Base-by-base conservation (phyloP, 2,113 vertebrate species). In the Nibea coibor region DNA sequence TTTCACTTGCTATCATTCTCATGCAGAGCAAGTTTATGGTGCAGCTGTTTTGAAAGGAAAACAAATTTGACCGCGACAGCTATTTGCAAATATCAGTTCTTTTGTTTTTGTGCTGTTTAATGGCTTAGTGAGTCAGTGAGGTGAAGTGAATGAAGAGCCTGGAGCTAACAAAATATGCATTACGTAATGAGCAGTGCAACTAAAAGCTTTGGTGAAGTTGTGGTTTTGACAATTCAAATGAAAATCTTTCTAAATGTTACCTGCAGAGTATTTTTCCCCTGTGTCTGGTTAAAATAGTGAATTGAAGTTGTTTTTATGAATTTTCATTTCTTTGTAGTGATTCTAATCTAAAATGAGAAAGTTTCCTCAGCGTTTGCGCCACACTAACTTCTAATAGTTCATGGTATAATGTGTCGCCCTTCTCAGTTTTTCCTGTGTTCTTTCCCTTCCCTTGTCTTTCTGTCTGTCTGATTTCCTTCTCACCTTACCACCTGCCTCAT, bases 11-110 rank as follows among this genome's bases (percentile, higher is more conserved):
- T 22, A 62, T 78, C 28, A 42, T 61, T 84, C 39, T 74, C 16
- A 22, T 50, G 53, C 65, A 75, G 20, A 59, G 63, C 16, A 9
- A 67, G 57, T 59, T 75, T 26, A 62, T n/a, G 56, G 31, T 31
- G 77, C 16, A 15, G 57, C 2, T 19, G 15, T 48, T 72, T 28
- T 31, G 17, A 54, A 45, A 45, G 45, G 65, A 75, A 72, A 20
- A 58, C 19, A 6, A 22, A 11, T 74, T 53, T 83, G 80, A 87
- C 78, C 62, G 66, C 73, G 68, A 65, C 71, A 47, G 15, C 4
- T 48, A 28, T 71, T 82, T 48, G 22, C 22, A 72, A 65, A 67
- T 57, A n/a, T 3, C 15, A 57, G 2, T 17, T 45, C 51, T 72
- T 22, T 24, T 26, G 11, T 54, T 70, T 70, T 28, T 31, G 10